Percentiles rank a stretch among this genome's conserved stretches.
These are phyloP conservation scores for Drosophila setifemur DNA, from an alignment of 1,140 invertebrate genomes.

Conservation along the genomic window DNA sequence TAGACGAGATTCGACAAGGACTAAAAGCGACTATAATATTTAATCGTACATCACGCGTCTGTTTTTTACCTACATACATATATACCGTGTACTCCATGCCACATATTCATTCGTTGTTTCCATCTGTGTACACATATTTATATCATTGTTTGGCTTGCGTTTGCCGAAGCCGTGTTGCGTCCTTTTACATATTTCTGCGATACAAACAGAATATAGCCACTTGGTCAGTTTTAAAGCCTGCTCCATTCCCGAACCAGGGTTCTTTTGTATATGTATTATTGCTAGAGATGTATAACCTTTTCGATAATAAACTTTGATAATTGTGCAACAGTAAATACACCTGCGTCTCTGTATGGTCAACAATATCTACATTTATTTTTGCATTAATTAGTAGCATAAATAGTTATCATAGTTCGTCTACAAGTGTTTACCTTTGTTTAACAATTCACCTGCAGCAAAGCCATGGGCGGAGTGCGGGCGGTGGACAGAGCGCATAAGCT, in stretches of 20 bases:
- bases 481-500: constrained; percentile 36
- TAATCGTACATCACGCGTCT: constrained; percentile 42
- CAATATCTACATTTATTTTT: constrained; percentile 78
- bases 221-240: constrained; percentile 49
- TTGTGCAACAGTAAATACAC: constrained; percentile 32
- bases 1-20: constrained; percentile 56
- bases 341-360: constrained; percentile 55
- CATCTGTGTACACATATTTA: constrained; percentile 28
- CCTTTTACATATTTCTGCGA: constrained; percentile 63
- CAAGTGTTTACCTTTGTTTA: constrained; percentile 30
- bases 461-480: constrained; percentile 10
- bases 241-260: constrained; percentile 13
- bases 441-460: constrained; percentile 46
- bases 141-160: constrained; percentile 61
- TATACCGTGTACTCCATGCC: constrained; percentile 28
- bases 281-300: constrained; percentile 27
- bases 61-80: constrained; percentile 32
- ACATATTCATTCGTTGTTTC: constrained; percentile 35
- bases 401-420: constrained; percentile 56
- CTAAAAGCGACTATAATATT: constrained; percentile 56
- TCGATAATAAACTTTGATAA: constrained; percentile 54
- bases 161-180: constrained; percentile 59
- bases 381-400: constrained; percentile 77
- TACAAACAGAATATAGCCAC: constrained; percentile 38
- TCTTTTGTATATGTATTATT: constrained; percentile 44